These are phyloP conservation scores for Tenthredo notha DNA, from an alignment of 2,888 invertebrate species.

Conservation along the genomic window DNA sequence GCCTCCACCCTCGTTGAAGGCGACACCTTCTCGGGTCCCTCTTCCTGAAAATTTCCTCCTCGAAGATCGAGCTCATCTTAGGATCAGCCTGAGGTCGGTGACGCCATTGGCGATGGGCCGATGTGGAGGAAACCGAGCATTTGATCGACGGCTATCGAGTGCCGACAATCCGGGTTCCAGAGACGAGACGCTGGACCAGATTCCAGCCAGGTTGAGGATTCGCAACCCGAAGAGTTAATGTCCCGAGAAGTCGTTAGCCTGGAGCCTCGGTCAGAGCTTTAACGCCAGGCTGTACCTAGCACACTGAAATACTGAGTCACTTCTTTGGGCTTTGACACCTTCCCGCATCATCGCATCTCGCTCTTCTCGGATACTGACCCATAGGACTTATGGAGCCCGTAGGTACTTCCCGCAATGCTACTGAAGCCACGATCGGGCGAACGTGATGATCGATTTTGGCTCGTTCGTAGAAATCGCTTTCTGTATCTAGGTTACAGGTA, in stretches of 20 bases:
- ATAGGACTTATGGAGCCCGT: not conserved
- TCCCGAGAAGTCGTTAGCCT: constrained; percentile 44
- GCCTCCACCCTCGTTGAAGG: not conserved
- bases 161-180: constrained; percentile 12
- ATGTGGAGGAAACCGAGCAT: not conserved
- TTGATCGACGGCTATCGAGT: constrained; percentile 35
- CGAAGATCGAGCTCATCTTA: constrained; percentile 17
- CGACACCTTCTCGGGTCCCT: not conserved
- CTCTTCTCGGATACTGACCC: not conserved
- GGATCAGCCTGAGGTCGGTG: constrained; percentile 9
- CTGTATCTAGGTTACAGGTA: not conserved
- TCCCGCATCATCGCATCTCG: not conserved
- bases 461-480: not conserved
- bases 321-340: constrained; percentile 29
- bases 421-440: not conserved
- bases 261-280: not conserved
- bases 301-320: not conserved
- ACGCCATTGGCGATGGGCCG: not conserved
- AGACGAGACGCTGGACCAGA: constrained; percentile 9
- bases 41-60: not conserved
- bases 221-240: constrained; percentile 1
- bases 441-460: not conserved
- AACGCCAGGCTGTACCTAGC: constrained; percentile 15
- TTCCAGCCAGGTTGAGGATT: constrained; percentile 14
- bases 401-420: not conserved